Evolutionary conservation across 2,113 vertebrate genomes (phyloP).

Genomic region (Anhinga anhinga): DNA sequence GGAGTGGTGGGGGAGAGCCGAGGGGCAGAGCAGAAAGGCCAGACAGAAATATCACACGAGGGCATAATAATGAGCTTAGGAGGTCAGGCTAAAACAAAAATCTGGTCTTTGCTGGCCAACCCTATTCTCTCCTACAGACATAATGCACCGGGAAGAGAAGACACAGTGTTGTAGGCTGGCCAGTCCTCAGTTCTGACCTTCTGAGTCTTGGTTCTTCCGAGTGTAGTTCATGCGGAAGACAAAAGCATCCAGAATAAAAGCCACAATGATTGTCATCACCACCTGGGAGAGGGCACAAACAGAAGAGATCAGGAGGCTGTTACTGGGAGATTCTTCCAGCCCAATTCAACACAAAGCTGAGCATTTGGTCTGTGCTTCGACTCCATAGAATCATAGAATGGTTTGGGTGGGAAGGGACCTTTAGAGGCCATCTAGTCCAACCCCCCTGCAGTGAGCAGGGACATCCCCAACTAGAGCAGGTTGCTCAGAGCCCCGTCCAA

Average conservation of each 20-base stretch:
- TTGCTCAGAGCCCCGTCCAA: no score
- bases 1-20: not conserved
- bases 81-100: not conserved
- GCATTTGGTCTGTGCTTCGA: not conserved
- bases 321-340: not conserved
- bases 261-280: conserved; percentile 98
- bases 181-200: conserved; percentile 68
- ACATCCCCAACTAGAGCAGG: no score
- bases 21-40: not conserved
- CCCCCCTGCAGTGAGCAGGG: no score
- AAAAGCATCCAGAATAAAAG: conserved; percentile 96
- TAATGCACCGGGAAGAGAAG: not conserved
- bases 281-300: conserved; percentile 73
- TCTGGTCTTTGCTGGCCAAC: not conserved
- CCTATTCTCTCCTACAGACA: not conserved
- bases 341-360: not conserved
- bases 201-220: conserved; percentile 89
- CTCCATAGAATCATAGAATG: no score
- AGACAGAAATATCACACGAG: not conserved
- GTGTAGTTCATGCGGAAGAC: conserved; percentile 99
- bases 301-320: not conserved
- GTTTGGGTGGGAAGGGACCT: no score
- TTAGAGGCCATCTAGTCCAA: no score
- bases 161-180: accelerated
- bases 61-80: not conserved